A percentile compares a stretch with the other conserved stretches of the same genome.
Conservation (phyloP, 2,113 vertebrate species). For the Mustelus asterias region DNA sequence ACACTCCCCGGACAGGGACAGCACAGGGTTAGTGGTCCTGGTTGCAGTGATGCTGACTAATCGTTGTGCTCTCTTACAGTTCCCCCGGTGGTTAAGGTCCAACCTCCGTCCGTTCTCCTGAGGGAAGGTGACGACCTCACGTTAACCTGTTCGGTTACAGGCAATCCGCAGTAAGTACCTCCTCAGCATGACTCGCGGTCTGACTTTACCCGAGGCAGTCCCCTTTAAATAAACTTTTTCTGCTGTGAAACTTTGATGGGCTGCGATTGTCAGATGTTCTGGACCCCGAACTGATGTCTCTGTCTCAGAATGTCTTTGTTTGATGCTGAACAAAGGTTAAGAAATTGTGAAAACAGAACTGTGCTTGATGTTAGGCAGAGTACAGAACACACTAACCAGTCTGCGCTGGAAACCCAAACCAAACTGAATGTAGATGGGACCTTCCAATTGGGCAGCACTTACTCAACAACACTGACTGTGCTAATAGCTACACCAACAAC, state of each 20-base stretch:
- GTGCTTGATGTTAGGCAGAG: too few relatives aligned
- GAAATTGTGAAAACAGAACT: too few relatives aligned
- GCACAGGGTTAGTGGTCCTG: too few relatives aligned
- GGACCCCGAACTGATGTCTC: neutral
- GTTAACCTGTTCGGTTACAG: conserved; percentile 70
- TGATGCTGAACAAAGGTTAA: too few relatives aligned
- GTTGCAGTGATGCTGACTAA: neutral
- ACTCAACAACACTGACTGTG: neutral
- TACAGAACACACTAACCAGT: too few relatives aligned
- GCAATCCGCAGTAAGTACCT: conserved; percentile 75
- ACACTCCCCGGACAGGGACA: too few relatives aligned
- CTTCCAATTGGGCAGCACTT: neutral
- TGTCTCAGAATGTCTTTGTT: too few relatives aligned
- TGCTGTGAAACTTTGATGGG: neutral
- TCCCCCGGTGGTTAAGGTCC: conserved; percentile 74
- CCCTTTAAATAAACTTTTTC: neutral
- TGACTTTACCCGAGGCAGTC: neutral
- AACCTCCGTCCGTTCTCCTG: conserved; percentile 70
- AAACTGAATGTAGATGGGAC: too few relatives aligned
- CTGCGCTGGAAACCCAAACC: too few relatives aligned
- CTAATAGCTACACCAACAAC: neutral
- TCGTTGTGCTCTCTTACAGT: neutral
- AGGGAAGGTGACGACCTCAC: conserved; percentile 77
- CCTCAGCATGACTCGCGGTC: rapidly evolving
- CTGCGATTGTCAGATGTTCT: neutral